A percentile compares a stretch with the other conserved stretches of the same genome.
phyloP scores from a whole-genome alignment of 64 coral and sea anemone genomes.

The Hydrozoanthus tunicans region DNA sequence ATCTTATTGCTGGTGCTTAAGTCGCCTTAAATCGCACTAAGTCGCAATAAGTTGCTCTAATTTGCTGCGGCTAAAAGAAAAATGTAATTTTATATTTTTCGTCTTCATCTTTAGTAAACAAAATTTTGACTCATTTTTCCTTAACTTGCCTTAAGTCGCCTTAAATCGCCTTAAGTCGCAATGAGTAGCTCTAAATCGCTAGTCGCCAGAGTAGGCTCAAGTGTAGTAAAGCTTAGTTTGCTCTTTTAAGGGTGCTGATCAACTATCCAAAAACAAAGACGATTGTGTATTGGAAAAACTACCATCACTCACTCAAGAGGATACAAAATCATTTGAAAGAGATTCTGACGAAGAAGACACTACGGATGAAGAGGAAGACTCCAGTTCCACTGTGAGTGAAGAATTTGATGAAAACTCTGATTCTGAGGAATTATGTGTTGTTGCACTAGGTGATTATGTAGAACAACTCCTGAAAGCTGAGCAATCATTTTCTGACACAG shows the following conservation, averaged over 20 bases:
- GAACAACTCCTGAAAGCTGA: slow-evolving; percentile 10
- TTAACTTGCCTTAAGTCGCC: no score
- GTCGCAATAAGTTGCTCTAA: no score
- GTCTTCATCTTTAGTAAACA: no score
- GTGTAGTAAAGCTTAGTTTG: not conserved
- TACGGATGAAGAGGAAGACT: not conserved
- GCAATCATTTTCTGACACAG: slow-evolving; percentile 20
- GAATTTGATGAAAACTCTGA: not conserved
- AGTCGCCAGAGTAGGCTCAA: no score
- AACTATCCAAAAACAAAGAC: not conserved
- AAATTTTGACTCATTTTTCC: no score
- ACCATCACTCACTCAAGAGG: no score
- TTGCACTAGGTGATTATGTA: not conserved
- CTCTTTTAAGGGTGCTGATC: not conserved
- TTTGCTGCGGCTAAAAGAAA: no score
- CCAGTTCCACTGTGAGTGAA: not conserved
- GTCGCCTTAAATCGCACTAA: no score
- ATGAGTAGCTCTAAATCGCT: no score
- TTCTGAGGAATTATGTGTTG: not conserved
- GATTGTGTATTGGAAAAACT: not conserved
- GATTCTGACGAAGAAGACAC: slow-evolving; percentile 3
- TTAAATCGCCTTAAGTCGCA: no score
- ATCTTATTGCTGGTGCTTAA: no score
- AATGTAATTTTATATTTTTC: no score
- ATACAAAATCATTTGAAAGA: not conserved